A percentile compares a stretch with the other conserved stretches of the same genome.
phyloP scores from a whole-genome alignment of 2,113 vertebrate genomes.

The Aegotheles bennettii region DNA sequence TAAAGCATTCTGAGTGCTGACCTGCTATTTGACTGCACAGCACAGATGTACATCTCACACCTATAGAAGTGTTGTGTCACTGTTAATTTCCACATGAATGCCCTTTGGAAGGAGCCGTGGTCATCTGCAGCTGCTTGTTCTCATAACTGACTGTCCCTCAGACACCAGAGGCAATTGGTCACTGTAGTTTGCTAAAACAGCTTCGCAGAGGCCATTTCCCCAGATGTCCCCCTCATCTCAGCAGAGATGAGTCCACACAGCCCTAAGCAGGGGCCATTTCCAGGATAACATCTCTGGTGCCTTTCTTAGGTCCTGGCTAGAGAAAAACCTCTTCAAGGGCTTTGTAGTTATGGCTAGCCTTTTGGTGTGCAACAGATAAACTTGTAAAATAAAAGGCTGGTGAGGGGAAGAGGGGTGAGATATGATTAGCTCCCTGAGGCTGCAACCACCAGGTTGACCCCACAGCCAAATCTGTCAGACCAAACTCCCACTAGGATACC shows the following conservation, averaged over 20 bases:
- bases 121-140: background rate
- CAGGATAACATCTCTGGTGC: background rate
- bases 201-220: background rate
- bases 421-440: rapidly evolving
- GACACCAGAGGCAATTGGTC: rapidly evolving
- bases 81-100: background rate
- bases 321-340: background rate
- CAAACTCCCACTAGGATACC: background rate
- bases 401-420: background rate
- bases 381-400: background rate
- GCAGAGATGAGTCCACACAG: background rate
- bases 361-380: background rate
- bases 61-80: background rate
- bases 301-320: background rate
- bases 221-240: rapidly evolving
- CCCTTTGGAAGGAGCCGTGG: background rate
- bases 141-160: rapidly evolving
- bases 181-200: background rate
- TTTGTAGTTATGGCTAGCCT: rapidly evolving
- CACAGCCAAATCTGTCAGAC: background rate
- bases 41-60: background rate
- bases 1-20: rapidly evolving
- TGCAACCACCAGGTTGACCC: background rate
- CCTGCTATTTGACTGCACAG: background rate
- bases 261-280: background rate